Base-by-base conservation (phyloP, 2,113 vertebrate genomes). In the Lycaon pictus region DNA sequence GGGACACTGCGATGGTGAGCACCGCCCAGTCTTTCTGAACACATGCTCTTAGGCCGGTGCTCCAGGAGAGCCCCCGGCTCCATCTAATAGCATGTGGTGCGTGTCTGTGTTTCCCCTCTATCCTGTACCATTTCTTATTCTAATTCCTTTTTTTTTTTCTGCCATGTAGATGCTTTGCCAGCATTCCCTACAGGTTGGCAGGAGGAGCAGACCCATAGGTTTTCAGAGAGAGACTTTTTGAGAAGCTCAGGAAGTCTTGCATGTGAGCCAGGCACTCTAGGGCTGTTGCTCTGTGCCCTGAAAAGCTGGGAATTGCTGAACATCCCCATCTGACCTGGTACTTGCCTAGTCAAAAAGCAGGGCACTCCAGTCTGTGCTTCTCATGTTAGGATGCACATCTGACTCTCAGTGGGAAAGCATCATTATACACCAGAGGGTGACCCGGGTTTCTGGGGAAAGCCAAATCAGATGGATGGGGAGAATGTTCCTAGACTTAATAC, bases 131-230 rank as follows among this genome's bases (percentile, higher is more conserved):
- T 96, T 96, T 86, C 65, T 84, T 19, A 86, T 95, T 97, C 20
- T 83, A 96, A 98, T 97, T 98, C 97, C 89, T 83, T 60, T 97
- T 98, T 95, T 51, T 43, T 43, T 43, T 43, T 43, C 7, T 43
- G 79, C 85, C 76, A 58, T 93, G 92, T 95, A 29, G 27, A 80
- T 0, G 0, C 63, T 95, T 79, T 62, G 43, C 79, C 65, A 92
- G 85, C 86, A 96, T 92, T 96, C 79, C 65, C 90, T 97, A 79
- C 84, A 95, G 94, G 62, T 94, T 97, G 93, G 20, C 6, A 65
- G 1, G 12, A 86, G 71, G 10, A n/a, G 27, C 43, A 95, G 71
- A 81, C 37, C 27, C 58, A 37, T 20, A 7, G 29, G 7, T 62
- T 67, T 74, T 69, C 55, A 71, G 32, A 5, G 5, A 60, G 13